A percentile compares a stretch with the other conserved stretches of the same genome.
These are phyloP conservation scores for Phaonia tiefii DNA, from an alignment of 2,888 invertebrate species.

Conservation along the genomic window DNA sequence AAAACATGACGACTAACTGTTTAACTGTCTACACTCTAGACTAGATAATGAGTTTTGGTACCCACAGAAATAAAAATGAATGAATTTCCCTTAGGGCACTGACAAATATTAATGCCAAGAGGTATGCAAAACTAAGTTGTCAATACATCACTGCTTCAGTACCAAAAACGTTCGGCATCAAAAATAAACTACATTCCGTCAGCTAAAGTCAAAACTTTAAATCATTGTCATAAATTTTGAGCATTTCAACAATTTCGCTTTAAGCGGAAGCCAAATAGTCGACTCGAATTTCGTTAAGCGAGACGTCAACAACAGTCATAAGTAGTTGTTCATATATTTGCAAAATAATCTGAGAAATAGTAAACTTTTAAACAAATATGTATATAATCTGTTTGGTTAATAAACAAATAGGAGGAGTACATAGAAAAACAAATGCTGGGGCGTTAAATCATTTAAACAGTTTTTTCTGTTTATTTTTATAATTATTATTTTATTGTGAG, in stretches of 20 bases:
- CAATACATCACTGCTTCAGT: neutral
- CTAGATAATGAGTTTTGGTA: constrained; percentile 12
- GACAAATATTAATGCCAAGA: constrained; percentile 1
- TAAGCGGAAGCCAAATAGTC: constrained; percentile 50
- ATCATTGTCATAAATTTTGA: neutral
- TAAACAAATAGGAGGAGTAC: constrained; percentile 29
- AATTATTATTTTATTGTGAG: too few species aligned
- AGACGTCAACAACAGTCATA: constrained; percentile 36
- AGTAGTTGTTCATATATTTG: constrained; percentile 29
- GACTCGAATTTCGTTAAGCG: neutral
- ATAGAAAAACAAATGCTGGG: constrained; percentile 8
- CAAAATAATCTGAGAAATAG: constrained; percentile 40
- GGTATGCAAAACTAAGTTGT: too few species aligned
- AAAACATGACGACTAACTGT: too few species aligned
- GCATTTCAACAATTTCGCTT: neutral
- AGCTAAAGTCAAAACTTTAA: too few species aligned
- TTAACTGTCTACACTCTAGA: too few species aligned
- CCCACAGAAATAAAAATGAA: constrained; percentile 1
- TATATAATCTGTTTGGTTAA: constrained; percentile 13
- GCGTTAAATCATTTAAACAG: constrained; percentile 39
- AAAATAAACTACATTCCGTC: too few species aligned
- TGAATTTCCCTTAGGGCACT: neutral
- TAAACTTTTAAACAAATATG: constrained; percentile 10
- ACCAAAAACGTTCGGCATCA: too few species aligned
- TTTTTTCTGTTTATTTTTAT: too few species aligned